Evolutionary conservation across 2,888 invertebrate species (phyloP).

Genomic region (Trachelus iudaicus): DNA sequence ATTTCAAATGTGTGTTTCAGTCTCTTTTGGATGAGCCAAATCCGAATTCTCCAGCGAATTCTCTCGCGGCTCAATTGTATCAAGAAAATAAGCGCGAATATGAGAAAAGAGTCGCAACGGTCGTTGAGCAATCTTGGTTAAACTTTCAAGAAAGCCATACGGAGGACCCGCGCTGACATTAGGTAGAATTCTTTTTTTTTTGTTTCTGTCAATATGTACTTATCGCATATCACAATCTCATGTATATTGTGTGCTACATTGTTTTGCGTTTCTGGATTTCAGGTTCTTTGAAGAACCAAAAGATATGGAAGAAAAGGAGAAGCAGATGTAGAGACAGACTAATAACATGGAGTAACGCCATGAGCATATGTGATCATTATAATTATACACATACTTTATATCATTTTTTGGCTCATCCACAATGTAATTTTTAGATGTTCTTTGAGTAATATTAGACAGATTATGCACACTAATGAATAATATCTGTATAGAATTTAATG

Average conservation of each 20-base stretch:
- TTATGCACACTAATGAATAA: neutral
- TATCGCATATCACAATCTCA: neutral
- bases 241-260: neutral
- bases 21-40: conserved; percentile 77
- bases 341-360: conserved; percentile 29
- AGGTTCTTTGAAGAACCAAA: conserved; percentile 17
- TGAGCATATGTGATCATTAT: conserved; percentile 43
- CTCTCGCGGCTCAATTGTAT: conserved; percentile 75
- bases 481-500: neutral
- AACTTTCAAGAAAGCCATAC: conserved; percentile 63
- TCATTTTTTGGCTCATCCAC: conserved; percentile 16
- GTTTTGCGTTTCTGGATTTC: conserved; percentile 2
- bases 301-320: conserved; percentile 9
- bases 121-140: conserved; percentile 75
- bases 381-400: conserved; percentile 13
- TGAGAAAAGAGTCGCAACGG: conserved; percentile 73
- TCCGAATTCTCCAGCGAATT: conserved; percentile 77
- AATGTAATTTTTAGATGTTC: conserved; percentile 25
- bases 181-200: conserved; percentile 21
- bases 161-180: conserved; percentile 64
- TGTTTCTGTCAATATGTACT: neutral
- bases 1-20: conserved; percentile 61
- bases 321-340: conserved; percentile 12
- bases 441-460: conserved; percentile 14
- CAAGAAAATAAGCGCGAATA: conserved; percentile 76